Evolutionary conservation across 2,888 invertebrate species (phyloP).

Genomic region (Exocentrus adspersus): DNA sequence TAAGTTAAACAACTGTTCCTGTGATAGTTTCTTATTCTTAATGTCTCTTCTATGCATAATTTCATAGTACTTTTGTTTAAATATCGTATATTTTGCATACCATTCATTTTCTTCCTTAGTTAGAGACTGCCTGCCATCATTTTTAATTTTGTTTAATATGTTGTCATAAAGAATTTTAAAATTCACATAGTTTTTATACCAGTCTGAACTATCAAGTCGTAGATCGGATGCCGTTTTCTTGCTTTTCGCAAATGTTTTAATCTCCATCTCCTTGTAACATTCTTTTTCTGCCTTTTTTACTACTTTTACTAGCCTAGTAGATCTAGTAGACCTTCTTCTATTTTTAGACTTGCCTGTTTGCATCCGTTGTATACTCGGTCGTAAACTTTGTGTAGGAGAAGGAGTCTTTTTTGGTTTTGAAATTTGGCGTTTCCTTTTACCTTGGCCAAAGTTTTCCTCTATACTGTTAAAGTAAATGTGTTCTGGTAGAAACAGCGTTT

Average conservation of each 20-base stretch:
- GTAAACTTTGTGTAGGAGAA: neutral
- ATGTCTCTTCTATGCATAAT: slow-evolving; percentile 37
- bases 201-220: slow-evolving; percentile 45
- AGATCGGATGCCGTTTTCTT: slow-evolving; percentile 43
- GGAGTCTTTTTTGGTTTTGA: slow-evolving; percentile 7
- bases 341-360: no score
- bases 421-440: slow-evolving; percentile 34
- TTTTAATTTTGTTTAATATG: slow-evolving; percentile 40
- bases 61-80: slow-evolving; percentile 43
- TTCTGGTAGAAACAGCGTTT: slow-evolving; percentile 52
- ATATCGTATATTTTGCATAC: slow-evolving; percentile 44
- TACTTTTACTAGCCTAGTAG: no score
- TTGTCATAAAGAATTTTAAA: slow-evolving; percentile 44
- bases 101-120: slow-evolving; percentile 43
- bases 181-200: slow-evolving; percentile 47
- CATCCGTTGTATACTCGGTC: no score
- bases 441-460: slow-evolving; percentile 49
- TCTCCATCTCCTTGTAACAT: slow-evolving; percentile 42
- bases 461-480: slow-evolving; percentile 55
- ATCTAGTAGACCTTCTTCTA: no score
- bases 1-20: slow-evolving; percentile 40
- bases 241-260: slow-evolving; percentile 52
- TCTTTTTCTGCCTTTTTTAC: neutral
- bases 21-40: slow-evolving; percentile 33
- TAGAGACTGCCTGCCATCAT: slow-evolving; percentile 31